phyloP scores from a whole-genome alignment of 2,797 vertebrate genomes.

The Miichthys miiuy region DNA sequence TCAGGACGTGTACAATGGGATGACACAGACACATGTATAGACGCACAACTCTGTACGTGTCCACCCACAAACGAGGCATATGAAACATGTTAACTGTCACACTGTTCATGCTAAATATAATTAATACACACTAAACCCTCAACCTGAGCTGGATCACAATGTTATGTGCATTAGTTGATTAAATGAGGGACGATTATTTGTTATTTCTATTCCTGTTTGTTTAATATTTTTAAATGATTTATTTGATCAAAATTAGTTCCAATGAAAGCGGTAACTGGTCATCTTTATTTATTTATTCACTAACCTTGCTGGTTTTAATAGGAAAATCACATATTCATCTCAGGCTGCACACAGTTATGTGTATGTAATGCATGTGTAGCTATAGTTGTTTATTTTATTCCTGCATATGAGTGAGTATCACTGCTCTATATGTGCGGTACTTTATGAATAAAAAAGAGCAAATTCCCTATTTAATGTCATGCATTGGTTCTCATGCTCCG shows the following conservation, averaged over 20 bases:
- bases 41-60: not conserved
- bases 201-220: no score
- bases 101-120: slow-evolving; percentile 7
- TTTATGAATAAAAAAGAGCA: slow-evolving; percentile 12
- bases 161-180: no score
- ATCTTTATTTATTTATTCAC: not conserved
- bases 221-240: not conserved
- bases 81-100: not conserved
- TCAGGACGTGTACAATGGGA: slow-evolving; percentile 9
- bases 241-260: slow-evolving; percentile 5
- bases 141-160: not conserved
- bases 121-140: not conserved
- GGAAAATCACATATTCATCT: not conserved
- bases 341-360: not conserved
- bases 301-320: not conserved
- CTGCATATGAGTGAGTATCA: not conserved
- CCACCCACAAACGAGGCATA: slow-evolving; percentile 5
- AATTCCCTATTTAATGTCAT: slow-evolving; percentile 7
- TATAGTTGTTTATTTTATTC: not conserved
- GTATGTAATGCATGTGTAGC: slow-evolving; percentile 4
- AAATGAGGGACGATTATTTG: no score
- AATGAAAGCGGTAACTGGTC: not conserved
- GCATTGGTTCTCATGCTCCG: not conserved
- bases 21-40: slow-evolving; percentile 5
- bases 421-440: not conserved